Conservation (phyloP, 2,888 invertebrate genomes). For the Calliphora vomitoria region DNA sequence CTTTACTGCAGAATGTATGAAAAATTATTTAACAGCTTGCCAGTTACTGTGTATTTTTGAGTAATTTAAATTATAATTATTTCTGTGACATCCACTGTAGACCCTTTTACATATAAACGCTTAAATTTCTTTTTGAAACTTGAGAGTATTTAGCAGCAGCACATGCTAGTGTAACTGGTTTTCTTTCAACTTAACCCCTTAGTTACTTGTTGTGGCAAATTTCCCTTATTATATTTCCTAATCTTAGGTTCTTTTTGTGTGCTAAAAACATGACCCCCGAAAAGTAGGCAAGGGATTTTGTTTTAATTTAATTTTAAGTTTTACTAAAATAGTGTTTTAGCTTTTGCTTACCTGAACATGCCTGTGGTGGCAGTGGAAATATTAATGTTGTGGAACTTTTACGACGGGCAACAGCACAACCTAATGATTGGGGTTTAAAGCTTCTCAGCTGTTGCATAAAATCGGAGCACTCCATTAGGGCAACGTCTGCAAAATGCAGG, state of each 20-base stretch:
- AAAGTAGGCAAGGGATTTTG: not conserved
- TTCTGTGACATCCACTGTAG: constrained; percentile 23
- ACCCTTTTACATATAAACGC: not conserved
- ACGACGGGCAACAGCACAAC: constrained; percentile 96
- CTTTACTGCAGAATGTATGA: not conserved
- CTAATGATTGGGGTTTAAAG: constrained; percentile 97
- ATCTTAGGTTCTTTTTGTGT: not conserved
- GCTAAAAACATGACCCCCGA: not conserved
- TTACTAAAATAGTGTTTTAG: constrained; percentile 74
- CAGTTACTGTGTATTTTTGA: not conserved
- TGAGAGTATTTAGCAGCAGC: not conserved
- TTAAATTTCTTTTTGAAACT: not conserved
- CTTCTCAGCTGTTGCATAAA: constrained; percentile 98
- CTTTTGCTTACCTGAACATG: constrained; percentile 91
- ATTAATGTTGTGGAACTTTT: constrained; percentile 97
- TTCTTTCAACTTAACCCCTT: constrained; percentile 28
- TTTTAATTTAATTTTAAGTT: not conserved
- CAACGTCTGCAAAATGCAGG: constrained; percentile 97
- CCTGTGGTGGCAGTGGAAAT: constrained; percentile 96
- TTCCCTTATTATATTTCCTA: constrained; percentile 2
- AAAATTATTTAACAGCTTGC: not conserved
- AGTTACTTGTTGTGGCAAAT: not conserved
- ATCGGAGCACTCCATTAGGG: constrained; percentile 98
- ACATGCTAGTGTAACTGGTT: not conserved
- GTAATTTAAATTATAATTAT: constrained; percentile 67